Evolutionary conservation across 2,888 invertebrate genomes (phyloP).

Genomic region (Heliconius charithonia): DNA sequence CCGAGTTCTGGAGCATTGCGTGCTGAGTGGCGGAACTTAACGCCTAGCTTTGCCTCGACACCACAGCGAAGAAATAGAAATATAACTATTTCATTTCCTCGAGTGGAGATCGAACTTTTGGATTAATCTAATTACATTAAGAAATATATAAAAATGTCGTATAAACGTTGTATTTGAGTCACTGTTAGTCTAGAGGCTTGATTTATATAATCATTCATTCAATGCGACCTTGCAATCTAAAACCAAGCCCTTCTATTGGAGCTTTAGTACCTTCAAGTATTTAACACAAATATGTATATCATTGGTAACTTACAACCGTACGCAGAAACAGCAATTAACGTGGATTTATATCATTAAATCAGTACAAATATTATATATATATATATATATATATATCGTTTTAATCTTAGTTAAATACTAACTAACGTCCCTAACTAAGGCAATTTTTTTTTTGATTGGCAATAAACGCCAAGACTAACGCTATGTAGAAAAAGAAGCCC

Average conservation of each 20-base stretch:
- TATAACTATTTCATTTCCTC: too few relatives aligned
- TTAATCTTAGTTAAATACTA: neutral
- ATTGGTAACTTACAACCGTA: neutral
- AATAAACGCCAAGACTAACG: too few relatives aligned
- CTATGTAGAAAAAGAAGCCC: too few relatives aligned
- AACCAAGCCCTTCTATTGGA: constrained; percentile 10
- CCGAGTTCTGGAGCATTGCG: too few relatives aligned
- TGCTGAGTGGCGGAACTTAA: too few relatives aligned
- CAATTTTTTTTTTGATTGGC: too few relatives aligned
- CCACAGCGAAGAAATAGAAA: too few relatives aligned
- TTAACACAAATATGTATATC: neutral
- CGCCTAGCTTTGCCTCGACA: too few relatives aligned
- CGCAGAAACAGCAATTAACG: neutral
- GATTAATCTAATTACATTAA: too few relatives aligned
- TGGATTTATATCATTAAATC: neutral
- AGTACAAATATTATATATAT: neutral
- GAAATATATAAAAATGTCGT: too few relatives aligned
- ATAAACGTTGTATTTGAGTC: neutral
- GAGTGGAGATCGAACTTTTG: too few relatives aligned
- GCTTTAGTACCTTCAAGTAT: neutral
- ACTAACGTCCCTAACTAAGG: neutral
- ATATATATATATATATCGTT: neutral
- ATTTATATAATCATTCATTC: neutral
- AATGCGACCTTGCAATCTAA: neutral
- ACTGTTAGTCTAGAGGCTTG: neutral